Evolutionary conservation across 2,888 invertebrate genomes (phyloP), one percentile per base, ranked within the genome.

Genomic region (Dasypolia templi): DNA sequence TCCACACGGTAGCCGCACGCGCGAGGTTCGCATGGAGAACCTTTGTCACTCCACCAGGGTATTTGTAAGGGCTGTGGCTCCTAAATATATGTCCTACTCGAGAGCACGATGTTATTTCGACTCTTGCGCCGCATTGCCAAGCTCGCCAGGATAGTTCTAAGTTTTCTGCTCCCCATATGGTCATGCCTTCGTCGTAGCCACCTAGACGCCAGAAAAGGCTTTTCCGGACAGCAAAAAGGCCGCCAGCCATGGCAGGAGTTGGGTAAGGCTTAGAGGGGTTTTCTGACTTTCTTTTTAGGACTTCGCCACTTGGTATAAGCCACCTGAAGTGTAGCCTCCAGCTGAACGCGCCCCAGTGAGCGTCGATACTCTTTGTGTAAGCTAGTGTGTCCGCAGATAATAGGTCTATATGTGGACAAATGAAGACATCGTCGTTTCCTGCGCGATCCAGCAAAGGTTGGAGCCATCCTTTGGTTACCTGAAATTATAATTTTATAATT

Each of bases 161-260:
- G 94, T 99, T 99, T 94, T 99, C 99, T 0, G 99, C 99, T 7
- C 99, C 99, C 99, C 99, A 99, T 78, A 99, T 99, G 86, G 97
- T 97, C 97, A 97, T 97, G 22, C 97, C 96, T 87, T 97, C 97
- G 84, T 97, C 97, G 85, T 98, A 97, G 12, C 97, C 96, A 0
- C 99, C 99, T 26, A 99, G 94, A 82, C 98, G 97, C 95, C 98
- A 98, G 91, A 99, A 99, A 86, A 98, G 98, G 67, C 97, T 97
- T 86, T 97, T 97, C 84, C 98, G 97, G 79, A 99, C 99, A 0
- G 99, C 98, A 92, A 99, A 99, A n/a, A 99, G 95, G 0, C 99
- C 99, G 0, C 99, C 99, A 0, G 99, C 99, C 99, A 99, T 99
- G 0, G 99, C 98, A 0, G 99, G 99, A 0, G 98, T 98, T 56